Evolutionary conservation across 2,113 vertebrate species (phyloP), one percentile per base, ranked within the genome.

Genomic region (Myotis brandtii): DNA sequence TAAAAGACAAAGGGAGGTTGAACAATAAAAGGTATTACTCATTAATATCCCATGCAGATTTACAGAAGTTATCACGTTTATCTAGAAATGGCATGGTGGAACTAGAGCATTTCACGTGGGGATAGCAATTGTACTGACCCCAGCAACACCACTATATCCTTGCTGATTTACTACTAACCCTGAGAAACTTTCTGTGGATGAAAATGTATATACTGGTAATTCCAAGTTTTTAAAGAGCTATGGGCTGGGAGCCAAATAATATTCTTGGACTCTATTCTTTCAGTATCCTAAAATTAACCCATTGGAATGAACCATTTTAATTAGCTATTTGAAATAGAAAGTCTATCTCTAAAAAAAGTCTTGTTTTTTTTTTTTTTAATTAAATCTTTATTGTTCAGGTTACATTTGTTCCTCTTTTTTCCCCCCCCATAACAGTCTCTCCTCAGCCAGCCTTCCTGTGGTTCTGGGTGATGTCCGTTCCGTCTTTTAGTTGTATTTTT

Each of bases 321-420:
- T 70, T 34, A 86, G 64, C 30, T 77, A 14, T 67, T 73, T 92
- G n/a, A 92, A 80, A 72, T 30, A 32, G 50, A 30, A 82, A 75
- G 20, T 76, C 18, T 80, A 6, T 37, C 67, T 84, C 46, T 91
- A 90, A 95, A 97, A 75, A 76, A 50, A 16, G 88, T 64, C 11
- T 34, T 43, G 46, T 82, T 83, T 92, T 50, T n/a, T n/a, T n/a
- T n/a, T n/a, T n/a, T n/a, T n/a, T n/a, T n/a, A n/a, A n/a, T n/a
- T n/a, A n/a, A n/a, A n/a, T n/a, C n/a, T n/a, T n/a, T n/a, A n/a
- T n/a, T n/a, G n/a, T n/a, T n/a, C n/a, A n/a, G n/a, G n/a, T n/a
- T n/a, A n/a, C n/a, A n/a, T n/a, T n/a, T n/a, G n/a, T n/a, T n/a
- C n/a, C n/a, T n/a, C n/a, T n/a, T n/a, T n/a, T n/a, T n/a, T n/a